Base-by-base conservation (phyloP, 1,140 invertebrate species). In the Zaprionus capensis region DNA sequence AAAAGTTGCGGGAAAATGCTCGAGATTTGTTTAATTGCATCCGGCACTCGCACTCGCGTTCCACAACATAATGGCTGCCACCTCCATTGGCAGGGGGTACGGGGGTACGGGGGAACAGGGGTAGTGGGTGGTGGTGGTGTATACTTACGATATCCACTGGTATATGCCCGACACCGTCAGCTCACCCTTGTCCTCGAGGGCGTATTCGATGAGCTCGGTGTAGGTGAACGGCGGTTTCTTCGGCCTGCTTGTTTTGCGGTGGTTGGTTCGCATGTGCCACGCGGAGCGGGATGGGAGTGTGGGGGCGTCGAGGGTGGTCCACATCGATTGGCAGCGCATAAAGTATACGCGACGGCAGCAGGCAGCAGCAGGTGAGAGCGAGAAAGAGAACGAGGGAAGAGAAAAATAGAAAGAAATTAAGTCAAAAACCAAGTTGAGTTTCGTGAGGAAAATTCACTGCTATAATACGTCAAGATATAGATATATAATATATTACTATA, bases 81-180 rank as follows among this genome's bases (percentile, higher is more conserved):
- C 77, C 71, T 49, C 46, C 70, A 65, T 61, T 17, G 36, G 11
- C 56, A n/a, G 28, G 53, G 64, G 38, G 34, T 24, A 31, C 26
- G 53, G 24, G 55, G 17, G 24, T 3, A 9, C 22, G 1, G 24
- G 55, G 17, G 24, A 2, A 9, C 22, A 0, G 20, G 11, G 51
- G 51, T 14, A 44, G 28, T 38, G 26, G 64, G 24, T 17, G 11
- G 24, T 9, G 51, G 24, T 46, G 46, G 20, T 17, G 51, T 59
- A 71, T 84, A 97, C 97, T 97, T 94, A 98, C 97, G 97, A 97
- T 80, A 98, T 98, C 97, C 97, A 98, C 76, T 97, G 96, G 92
- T 98, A 98, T 82, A 98, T 97, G 34, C 96, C 97, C 7, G 97
- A 97, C n/a, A 98, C 97, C 1, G 97, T 97, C 55, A 98, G 93